These are phyloP conservation scores for Xerus rutilus DNA, from an alignment of 2,797 vertebrate genomes.

Conservation along the genomic window DNA sequence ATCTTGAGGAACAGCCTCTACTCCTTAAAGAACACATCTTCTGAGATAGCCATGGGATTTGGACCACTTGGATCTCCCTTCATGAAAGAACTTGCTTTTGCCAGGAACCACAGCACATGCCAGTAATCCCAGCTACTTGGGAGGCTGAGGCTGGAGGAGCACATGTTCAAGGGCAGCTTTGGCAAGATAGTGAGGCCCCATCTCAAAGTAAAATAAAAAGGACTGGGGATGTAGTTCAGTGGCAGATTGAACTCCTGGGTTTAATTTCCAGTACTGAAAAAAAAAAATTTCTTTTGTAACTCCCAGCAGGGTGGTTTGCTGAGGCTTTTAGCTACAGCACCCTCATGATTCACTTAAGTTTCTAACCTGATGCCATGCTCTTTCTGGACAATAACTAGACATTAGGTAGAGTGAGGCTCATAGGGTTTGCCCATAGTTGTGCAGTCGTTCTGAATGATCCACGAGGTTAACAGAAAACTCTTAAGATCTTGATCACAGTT, in stretches of 20 bases:
- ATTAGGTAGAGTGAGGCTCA: background rate
- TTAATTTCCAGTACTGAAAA: too few relatives aligned
- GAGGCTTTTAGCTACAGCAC: background rate
- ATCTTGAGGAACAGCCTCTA: background rate
- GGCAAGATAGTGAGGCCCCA: too few relatives aligned
- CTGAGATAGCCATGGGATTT: background rate
- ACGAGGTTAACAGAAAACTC: background rate
- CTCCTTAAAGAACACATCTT: background rate
- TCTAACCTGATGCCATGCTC: background rate
- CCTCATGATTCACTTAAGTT: background rate
- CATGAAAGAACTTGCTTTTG: background rate
- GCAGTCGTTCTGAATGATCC: background rate
- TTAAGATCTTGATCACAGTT: accelerated
- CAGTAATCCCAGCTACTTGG: too few relatives aligned
- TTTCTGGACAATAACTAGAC: background rate
- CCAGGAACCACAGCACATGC: too few relatives aligned
- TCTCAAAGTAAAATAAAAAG: too few relatives aligned
- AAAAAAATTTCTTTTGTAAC: background rate
- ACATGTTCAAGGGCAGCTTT: too few relatives aligned
- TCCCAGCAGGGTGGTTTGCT: background rate
- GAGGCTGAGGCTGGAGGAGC: too few relatives aligned
- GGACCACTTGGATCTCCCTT: background rate
- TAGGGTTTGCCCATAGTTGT: background rate
- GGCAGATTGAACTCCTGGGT: too few relatives aligned
- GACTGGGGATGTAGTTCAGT: too few relatives aligned